These are phyloP conservation scores for Villa cingulata DNA, from an alignment of 2,888 invertebrate genomes.

Conservation along the genomic window DNA sequence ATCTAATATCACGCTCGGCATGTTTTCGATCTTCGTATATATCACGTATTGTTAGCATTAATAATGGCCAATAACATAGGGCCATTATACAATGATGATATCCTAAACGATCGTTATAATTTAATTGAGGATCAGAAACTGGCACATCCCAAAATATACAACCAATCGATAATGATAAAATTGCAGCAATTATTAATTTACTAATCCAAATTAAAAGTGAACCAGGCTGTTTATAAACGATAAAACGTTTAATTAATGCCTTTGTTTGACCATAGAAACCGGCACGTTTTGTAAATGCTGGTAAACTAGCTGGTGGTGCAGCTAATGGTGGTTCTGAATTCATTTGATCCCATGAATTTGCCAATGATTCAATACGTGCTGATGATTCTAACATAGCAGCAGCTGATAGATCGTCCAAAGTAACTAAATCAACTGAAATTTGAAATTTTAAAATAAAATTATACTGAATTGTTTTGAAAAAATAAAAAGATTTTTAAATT, in stretches of 20 bases:
- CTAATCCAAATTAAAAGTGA: slow-evolving; percentile 67
- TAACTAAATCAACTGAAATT: slow-evolving; percentile 76
- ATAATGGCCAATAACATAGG: slow-evolving; percentile 62
- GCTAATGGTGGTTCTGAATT: slow-evolving; percentile 37
- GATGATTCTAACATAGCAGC: slow-evolving; percentile 93
- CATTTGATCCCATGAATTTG: slow-evolving; percentile 49
- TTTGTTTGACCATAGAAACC: slow-evolving; percentile 56
- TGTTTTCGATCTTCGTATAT: slow-evolving; percentile 41
- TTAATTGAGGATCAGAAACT: slow-evolving; percentile 56
- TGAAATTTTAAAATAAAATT: slow-evolving; percentile 2
- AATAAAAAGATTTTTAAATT: slow-evolving; percentile 33
- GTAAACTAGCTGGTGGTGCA: slow-evolving; percentile 66
- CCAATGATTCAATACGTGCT: slow-evolving; percentile 79
- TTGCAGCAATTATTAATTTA: slow-evolving; percentile 62
- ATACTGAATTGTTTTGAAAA: too few species aligned
- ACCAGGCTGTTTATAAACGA: slow-evolving; percentile 71
- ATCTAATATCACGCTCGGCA: slow-evolving; percentile 66
- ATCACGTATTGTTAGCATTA: slow-evolving; percentile 43
- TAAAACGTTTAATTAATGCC: slow-evolving; percentile 43
- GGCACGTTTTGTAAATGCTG: slow-evolving; percentile 49
- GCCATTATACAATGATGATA: slow-evolving; percentile 75
- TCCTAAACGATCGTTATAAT: slow-evolving; percentile 67
- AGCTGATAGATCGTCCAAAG: slow-evolving; percentile 81
- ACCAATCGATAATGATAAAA: slow-evolving; percentile 71
- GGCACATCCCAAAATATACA: slow-evolving; percentile 84